Percentiles rank a stretch among this genome's conserved stretches.
Conservation (phyloP, 1,140 invertebrate genomes). For the Saccostrea echinata region DNA sequence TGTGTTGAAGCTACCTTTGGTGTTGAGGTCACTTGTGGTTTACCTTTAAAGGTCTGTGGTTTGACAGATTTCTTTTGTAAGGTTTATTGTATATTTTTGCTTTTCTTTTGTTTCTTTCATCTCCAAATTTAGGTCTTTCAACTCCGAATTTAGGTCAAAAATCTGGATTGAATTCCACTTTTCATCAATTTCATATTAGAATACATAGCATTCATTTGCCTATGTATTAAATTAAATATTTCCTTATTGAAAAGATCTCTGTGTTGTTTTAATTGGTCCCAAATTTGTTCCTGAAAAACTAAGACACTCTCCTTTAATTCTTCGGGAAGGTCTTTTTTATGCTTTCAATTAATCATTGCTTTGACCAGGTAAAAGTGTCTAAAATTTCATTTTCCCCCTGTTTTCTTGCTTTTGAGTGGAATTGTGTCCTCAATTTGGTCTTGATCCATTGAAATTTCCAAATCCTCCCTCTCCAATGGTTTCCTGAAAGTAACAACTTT, state of each 20-base stretch:
- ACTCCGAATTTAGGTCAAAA: background rate
- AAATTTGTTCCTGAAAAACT: background rate
- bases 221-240: background rate
- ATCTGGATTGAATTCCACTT: background rate
- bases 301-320: background rate
- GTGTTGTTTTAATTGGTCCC: background rate
- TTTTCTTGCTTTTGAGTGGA: background rate
- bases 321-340: background rate
- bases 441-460: background rate
- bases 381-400: background rate
- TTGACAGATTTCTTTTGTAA: background rate
- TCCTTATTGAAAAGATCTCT: background rate
- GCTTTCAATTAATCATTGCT: background rate
- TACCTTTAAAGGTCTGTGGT: background rate
- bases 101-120: background rate
- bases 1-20: background rate
- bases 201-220: background rate
- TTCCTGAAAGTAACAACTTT: background rate
- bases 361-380: background rate
- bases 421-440: background rate
- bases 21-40: conserved; percentile 1
- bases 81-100: background rate
- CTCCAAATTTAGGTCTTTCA: too few species aligned
- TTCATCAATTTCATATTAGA: conserved; percentile 4
- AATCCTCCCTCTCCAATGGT: background rate